These are phyloP conservation scores for Antheraea yamamai DNA, from an alignment of 2,888 invertebrate species.

Conservation along the genomic window DNA sequence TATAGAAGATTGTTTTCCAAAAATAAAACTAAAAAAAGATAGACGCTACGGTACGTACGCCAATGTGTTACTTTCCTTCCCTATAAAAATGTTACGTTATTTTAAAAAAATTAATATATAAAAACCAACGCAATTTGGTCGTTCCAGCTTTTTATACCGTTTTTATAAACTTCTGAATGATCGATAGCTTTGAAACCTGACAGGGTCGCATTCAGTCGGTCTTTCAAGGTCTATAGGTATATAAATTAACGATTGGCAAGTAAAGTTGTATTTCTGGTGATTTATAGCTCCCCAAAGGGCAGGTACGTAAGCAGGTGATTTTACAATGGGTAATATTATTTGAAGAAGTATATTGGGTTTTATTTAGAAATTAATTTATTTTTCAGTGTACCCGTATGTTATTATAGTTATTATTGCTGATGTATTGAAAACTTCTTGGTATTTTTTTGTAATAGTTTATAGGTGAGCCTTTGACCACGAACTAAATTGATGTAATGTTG, in stretches of 20 bases:
- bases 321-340: background rate
- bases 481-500: too few relatives aligned
- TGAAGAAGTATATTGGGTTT: background rate
- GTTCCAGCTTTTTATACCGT: background rate
- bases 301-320: background rate
- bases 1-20: too few relatives aligned
- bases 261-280: background rate
- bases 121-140: background rate
- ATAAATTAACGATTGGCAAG: conserved; percentile 6
- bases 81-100: background rate
- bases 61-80: background rate
- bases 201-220: background rate
- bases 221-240: conserved; percentile 1
- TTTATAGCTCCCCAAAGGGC: background rate
- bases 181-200: conserved; percentile 9
- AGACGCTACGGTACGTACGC: too few relatives aligned
- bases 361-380: background rate
- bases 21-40: too few relatives aligned
- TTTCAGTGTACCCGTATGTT: background rate
- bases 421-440: background rate
- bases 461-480: too few relatives aligned
- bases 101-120: background rate
- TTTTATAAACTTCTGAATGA: conserved; percentile 11
- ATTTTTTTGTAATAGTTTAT: too few relatives aligned
- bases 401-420: background rate